Percentiles rank a stretch among this genome's conserved stretches.
Evolutionary conservation across 2,113 vertebrate genomes (phyloP).

Genomic region (Chionodraco myersi): DNA sequence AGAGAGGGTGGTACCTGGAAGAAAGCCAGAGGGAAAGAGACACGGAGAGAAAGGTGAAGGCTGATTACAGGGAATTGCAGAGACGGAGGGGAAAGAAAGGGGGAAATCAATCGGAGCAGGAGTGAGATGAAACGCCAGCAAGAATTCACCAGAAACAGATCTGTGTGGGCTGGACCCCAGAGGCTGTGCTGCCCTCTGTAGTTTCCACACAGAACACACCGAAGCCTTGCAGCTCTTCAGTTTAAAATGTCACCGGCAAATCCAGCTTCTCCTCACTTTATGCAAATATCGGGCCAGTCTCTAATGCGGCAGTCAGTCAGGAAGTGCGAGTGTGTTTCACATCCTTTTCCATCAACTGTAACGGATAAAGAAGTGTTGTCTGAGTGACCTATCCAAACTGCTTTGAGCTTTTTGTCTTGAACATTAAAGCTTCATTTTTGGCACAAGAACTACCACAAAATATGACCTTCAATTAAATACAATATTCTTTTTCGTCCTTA

Average conservation of each 20-base stretch:
- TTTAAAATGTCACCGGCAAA: constrained; percentile 25
- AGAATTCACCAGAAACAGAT: constrained; percentile 1
- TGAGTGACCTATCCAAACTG: neutral
- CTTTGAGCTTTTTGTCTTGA: neutral
- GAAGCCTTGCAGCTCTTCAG: neutral
- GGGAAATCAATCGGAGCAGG: neutral
- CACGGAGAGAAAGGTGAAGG: neutral
- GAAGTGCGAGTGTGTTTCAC: constrained; percentile 63
- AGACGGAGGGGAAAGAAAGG: neutral
- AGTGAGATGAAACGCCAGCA: neutral
- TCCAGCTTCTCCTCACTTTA: constrained; percentile 18
- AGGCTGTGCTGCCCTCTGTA: constrained; percentile 68
- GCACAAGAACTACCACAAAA: neutral
- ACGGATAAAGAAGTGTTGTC: neutral
- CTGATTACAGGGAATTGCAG: neutral
- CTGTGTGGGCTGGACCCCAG: constrained; percentile 2
- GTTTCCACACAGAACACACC: constrained; percentile 5
- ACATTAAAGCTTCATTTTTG: neutral
- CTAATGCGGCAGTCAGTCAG: constrained; percentile 27
- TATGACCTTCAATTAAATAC: neutral
- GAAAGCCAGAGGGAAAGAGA: neutral
- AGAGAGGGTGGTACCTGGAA: neutral
- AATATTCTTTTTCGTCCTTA: fast-evolving
- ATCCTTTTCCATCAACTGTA: constrained; percentile 41
- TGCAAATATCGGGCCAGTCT: neutral